A percentile compares a stretch with the other conserved stretches of the same genome.
Conservation (phyloP, 2,797 vertebrate species). For the Selene dorsalis region DNA sequence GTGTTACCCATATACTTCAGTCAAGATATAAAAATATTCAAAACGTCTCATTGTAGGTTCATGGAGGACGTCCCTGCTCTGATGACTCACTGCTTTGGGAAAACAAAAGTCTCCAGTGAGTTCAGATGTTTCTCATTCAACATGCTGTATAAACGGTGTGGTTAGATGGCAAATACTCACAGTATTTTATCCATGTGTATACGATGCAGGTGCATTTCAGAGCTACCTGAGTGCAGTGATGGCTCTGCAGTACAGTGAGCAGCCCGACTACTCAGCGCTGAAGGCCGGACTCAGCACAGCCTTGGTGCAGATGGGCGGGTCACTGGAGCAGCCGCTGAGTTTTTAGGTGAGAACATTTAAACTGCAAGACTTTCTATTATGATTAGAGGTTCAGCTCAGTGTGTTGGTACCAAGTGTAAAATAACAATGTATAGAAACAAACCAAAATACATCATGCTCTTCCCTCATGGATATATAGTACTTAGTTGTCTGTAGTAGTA, state of each 20-base stretch:
- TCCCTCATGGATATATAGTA: neutral
- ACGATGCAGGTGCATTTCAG: constrained; percentile 74
- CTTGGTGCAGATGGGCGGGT: constrained; percentile 73
- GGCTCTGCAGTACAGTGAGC: constrained; percentile 81
- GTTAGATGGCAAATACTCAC: neutral
- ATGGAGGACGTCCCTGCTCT: constrained; percentile 78
- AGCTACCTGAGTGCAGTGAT: constrained; percentile 79
- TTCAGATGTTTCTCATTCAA: constrained; percentile 23
- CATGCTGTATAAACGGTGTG: neutral
- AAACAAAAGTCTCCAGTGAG: constrained; percentile 78
- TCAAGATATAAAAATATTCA: neutral
- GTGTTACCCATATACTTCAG: too few species aligned
- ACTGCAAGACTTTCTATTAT: too few species aligned
- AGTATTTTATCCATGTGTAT: neutral
- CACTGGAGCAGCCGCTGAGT: constrained; percentile 67
- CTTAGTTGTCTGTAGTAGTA: neutral
- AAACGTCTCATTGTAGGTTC: constrained; percentile 66
- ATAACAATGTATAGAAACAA: too few species aligned
- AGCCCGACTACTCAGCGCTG: constrained; percentile 81
- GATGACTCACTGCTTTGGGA: constrained; percentile 80
- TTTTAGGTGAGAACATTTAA: constrained; percentile 65
- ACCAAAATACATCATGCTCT: too few species aligned
- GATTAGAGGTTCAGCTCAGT: neutral
- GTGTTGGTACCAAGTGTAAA: neutral
- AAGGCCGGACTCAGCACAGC: constrained; percentile 64